Evolutionary conservation across 2,888 invertebrate species (phyloP), one percentile per base, ranked within the genome.

Genomic region (Yponomeuta malinellus): DNA sequence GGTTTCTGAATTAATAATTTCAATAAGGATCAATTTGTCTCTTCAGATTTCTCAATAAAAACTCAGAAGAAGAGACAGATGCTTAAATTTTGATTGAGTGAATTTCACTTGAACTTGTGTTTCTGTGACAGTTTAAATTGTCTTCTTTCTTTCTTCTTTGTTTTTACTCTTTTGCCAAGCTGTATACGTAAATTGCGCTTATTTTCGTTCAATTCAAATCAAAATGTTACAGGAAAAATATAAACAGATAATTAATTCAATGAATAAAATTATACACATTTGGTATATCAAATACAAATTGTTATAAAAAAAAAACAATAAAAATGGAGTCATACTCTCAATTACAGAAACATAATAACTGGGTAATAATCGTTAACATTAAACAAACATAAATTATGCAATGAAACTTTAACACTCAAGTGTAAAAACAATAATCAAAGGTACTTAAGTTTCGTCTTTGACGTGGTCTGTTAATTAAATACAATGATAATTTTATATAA

Each of bases 251-350:
- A 33, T 85, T 82, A 83, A 81, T 81, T 84, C 87, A 86, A 84
- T 86, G 81, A 84, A 78, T 86, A 82, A 84, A 78, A 79, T 43
- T 82, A 83, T 83, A 79, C 81, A 83, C 82, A 88, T 91, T 91
- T 91, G 91, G 91, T 87, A 89, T 89, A 59, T 59, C 15, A 59
- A 59, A 59, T 89, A 89, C 86, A 89, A 71, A 85, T 85, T 15
- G 78, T 79, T 85, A 83, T 81, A 75, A 78, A 78, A 79, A 64
- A 79, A 59, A 59, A 59, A 59, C 52, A 59, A 82, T 79, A 78
- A 79, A 81, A 76, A 81, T 84, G 80, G 90, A 90, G 91, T 91
- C 76, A 86, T 76, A 91, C 92, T 88, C 91, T 83, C 86, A 81
- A 78, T 76, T 76, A 75, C 78, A 77, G 79, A 75, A 80, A 82